Evolutionary conservation across 2,797 vertebrate species (phyloP).

Genomic region (Phrynocephalus vlangalii): DNA sequence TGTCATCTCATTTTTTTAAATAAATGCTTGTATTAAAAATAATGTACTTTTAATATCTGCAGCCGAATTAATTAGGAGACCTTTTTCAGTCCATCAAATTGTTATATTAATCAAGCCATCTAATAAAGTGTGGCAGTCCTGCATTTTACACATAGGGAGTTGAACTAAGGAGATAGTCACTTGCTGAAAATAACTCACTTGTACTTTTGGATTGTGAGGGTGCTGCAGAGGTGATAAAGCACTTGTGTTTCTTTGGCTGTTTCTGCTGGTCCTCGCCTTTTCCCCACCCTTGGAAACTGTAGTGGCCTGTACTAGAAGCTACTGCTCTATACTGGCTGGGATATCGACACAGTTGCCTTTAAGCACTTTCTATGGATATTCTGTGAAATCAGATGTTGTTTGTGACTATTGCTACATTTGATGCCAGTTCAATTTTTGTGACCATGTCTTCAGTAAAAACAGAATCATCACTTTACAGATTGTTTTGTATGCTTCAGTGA

Average conservation of each 20-base stretch:
- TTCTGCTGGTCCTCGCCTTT: neutral
- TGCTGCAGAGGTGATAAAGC: neutral
- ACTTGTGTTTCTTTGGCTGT: neutral
- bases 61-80: neutral
- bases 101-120: neutral
- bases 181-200: neutral
- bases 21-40: neutral
- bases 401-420: slow-evolving; percentile 3
- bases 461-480: neutral
- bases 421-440: slow-evolving; percentile 20
- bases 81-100: neutral
- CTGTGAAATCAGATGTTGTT: neutral
- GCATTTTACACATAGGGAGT: neutral
- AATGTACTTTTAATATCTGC: neutral
- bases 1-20: neutral
- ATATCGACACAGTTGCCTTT: slow-evolving; percentile 15
- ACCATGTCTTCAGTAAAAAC: neutral
- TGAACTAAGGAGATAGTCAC: neutral
- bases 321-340: neutral
- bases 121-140: neutral
- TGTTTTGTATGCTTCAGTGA: slow-evolving; percentile 6
- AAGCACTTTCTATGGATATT: slow-evolving; percentile 11
- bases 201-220: neutral
- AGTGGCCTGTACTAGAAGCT: neutral
- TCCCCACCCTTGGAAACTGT: neutral